Evolutionary conservation across 1,140 invertebrate genomes (phyloP), one percentile per base, ranked within the genome.

Genomic region (Teleopsis dalmanni): DNA sequence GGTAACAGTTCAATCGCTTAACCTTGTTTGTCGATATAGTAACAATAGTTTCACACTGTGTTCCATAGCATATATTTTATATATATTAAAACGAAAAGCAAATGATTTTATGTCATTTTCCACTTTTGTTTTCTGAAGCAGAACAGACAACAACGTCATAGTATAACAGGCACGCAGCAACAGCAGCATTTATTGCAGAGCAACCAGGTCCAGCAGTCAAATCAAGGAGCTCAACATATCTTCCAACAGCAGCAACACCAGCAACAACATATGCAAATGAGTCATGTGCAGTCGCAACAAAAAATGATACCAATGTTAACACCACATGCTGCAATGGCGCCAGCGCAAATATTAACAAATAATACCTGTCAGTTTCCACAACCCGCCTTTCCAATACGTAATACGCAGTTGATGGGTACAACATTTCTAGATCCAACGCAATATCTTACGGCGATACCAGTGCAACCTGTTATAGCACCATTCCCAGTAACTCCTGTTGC

Each of bases 371-470:
- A 61, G 51, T 57, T 66, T 27, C 46, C 58, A 1, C 65, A 65
- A 47, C 51, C 59, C 11, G 55, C 53, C 29, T 60, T 59, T 23
- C 60, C 68, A 3, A 35, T 67, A 42, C 46, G 57, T 27, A 59
- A 57, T 43, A 55, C 65, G 22, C 59, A 73, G 38, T 31, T 70
- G 22, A 50, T 70, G 8, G 69, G 64, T 8, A 62, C 66, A 3
- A 72, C 60, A 21, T 79, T 75, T 38, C 50, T 81, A 14, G 80
- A 82, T 57, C 77, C 77, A 11, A 70, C 75, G 1, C 81, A 81
- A 41, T 84, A 81, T 53, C 72, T 82, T 13, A 72, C 79, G 2
- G 73, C 78, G 3, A 77, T 85, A 51, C 77, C 81, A 13, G 71
- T 84, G 45, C 78, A 82, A 48, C 72, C 77, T 0, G 70, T 80